Conservation (phyloP, 2,797 vertebrate species). For the Tympanoctomys barrerae region DNA sequence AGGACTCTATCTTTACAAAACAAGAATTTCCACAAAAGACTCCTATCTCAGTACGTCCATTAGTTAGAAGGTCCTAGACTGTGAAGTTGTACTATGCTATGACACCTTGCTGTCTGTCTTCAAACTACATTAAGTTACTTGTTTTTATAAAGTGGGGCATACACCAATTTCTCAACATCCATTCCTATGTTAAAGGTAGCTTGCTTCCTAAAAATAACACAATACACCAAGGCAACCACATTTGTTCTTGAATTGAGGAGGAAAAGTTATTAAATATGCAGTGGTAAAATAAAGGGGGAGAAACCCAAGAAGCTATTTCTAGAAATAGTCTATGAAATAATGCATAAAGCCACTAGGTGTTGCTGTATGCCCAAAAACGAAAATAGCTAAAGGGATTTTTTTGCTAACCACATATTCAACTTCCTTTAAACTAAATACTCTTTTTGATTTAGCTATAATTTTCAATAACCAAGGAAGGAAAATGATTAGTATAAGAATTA, state of each 20-base stretch:
- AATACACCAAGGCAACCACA: neutral
- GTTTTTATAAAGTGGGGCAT: neutral
- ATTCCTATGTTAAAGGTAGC: neutral
- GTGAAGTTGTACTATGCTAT: neutral
- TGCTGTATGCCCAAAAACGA: slow-evolving; percentile 85
- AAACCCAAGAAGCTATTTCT: neutral
- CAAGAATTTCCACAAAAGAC: neutral
- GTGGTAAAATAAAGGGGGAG: neutral
- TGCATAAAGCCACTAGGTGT: slow-evolving; percentile 86
- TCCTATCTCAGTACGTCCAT: neutral
- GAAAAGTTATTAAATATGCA: neutral
- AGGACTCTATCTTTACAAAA: neutral
- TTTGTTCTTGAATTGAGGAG: slow-evolving; percentile 6
- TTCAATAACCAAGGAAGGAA: slow-evolving; percentile 42
- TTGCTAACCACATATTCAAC: slow-evolving; percentile 22
- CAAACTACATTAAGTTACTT: slow-evolving; percentile 6
- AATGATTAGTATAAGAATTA: slow-evolving; percentile 55
- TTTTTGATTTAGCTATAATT: slow-evolving; percentile 51
- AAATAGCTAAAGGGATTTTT: neutral
- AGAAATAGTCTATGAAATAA: slow-evolving; percentile 75
- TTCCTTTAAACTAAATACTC: slow-evolving; percentile 44
- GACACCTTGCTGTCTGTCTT: neutral
- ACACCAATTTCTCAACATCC: neutral
- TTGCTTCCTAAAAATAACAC: slow-evolving; percentile 45
- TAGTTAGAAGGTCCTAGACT: neutral